Base-by-base conservation (phyloP, 2,888 invertebrate species). In the Aphodius granarius region DNA sequence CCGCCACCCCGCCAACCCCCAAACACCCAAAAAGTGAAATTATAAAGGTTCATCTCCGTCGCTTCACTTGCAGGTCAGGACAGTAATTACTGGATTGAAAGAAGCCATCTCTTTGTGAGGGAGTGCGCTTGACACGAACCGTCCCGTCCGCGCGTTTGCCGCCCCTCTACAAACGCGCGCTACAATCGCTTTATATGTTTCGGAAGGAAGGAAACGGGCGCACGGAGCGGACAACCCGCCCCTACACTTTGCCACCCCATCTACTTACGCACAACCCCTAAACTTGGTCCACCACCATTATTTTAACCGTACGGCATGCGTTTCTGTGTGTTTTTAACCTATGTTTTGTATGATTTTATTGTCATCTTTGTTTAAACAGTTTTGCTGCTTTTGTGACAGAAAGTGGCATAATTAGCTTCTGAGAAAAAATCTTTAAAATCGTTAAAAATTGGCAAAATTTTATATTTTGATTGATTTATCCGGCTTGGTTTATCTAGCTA, bases 101-200 rank as follows among this genome's bases (percentile, higher is more conserved):
- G 85, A 84, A 85, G 83, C 83, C 83, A 84, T 84, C 85, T 85
- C 84, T 85, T 85, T 85, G 85, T 86, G 82, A 78, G 81, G 79
- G 80, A 81, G 85, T 85, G 86, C 78, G 80, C 78, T 80, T 85
- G 85, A 85, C 85, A 83, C 82, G 82, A 83, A 79, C 81, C 43
- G 43, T n/a, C 71, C 81, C 43, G 43, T n/a, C 71, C 6, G 43
- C 66, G 23, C 65, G 15, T 16, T 19, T 62, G 15, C 63, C 74
- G 68, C 16, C 63, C 43, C 43, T 43, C 43, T 43, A 9, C 43
- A 43, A 43, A 43, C 43, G 43, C 43, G 43, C 43, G 43, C 43
- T 78, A 81, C 82, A 84, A 85, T 85, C 83, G 84, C 85, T 85
- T 84, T 84, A 84, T 84, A 83, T 82, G 83, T 83, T 85, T 84